Base-by-base conservation (phyloP, 1,140 invertebrate genomes). In the Dendrolimus kikuchii region DNA sequence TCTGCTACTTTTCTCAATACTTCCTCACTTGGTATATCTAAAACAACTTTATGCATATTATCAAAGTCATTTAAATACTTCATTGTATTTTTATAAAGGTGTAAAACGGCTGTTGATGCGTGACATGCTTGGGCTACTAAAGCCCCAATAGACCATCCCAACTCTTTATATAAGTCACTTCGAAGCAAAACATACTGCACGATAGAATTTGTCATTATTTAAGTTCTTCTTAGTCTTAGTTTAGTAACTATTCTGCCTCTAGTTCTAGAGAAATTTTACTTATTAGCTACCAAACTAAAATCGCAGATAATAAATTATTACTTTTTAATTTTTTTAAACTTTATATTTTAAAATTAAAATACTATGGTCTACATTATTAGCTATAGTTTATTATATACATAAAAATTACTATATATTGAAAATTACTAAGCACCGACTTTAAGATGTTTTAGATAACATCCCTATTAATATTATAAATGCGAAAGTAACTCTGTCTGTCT, bases 101-200 rank as follows among this genome's bases (percentile, higher is more conserved):
- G 93, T 48, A 93, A 91, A 5, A 93, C 93, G 7, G 97, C 96
- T 39, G 94, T 92, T 36, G 93, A 93, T 5, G 97, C 97, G 89
- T 99, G 98, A 81, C 97, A 99, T 9, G 95, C 96, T 88, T 99
- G 97, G 5, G 97, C 94, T 51, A 99, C 94, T 38, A 99, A 85
- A 10, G 97, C 96, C 43, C 97, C 96, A 49, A 95, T 76, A 4
- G 96, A 95, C 96, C 97, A 98, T 53, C 92, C 91, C 55, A 96
- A 84, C 86, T 92, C 83, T 74, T 89, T 75, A 7, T 82, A 50
- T 49, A 85, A 71, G 65, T 85, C 81, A 49, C 77, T 83, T 51
- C 81, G 59, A 37, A 84, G 51, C 10, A 85, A 68, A 68, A 86
- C 67, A 73, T 84, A 86, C 64, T 84, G 83, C 9, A 86, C 77